phyloP scores from a whole-genome alignment of 1,140 invertebrate genomes.

The Streblospio benedicti region DNA sequence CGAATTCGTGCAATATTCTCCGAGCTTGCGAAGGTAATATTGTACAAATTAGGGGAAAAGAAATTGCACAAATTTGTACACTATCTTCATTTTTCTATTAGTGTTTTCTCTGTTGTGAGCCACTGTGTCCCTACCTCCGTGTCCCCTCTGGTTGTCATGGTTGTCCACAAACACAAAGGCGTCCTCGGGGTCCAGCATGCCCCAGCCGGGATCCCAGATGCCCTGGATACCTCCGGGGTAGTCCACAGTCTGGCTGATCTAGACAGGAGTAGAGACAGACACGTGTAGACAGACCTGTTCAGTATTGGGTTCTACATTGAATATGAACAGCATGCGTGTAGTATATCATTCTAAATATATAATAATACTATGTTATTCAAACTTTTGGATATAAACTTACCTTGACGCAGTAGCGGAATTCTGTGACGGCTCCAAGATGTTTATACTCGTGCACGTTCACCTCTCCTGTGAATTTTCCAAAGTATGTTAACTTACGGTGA shows the following conservation, averaged over 20 bases:
- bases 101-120: slow-evolving; percentile 41
- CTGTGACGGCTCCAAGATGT: slow-evolving; percentile 30
- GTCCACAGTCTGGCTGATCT: slow-evolving; percentile 72
- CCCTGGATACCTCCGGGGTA: too few species aligned
- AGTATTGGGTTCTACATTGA: too few species aligned
- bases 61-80: slow-evolving; percentile 76
- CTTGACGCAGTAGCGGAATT: slow-evolving; percentile 59
- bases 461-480: too few species aligned
- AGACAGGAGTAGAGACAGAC: too few species aligned
- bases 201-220: too few species aligned
- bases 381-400: too few species aligned
- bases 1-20: slow-evolving; percentile 65
- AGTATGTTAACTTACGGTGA: too few species aligned
- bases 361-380: too few species aligned
- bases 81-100: slow-evolving; percentile 55
- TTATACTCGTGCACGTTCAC: slow-evolving; percentile 49
- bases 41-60: slow-evolving; percentile 12
- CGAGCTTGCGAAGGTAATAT: slow-evolving; percentile 67
- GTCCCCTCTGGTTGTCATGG: slow-evolving; percentile 62
- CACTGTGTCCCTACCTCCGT: slow-evolving; percentile 6
- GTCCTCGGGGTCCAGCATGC: slow-evolving; percentile 32
- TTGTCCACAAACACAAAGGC: slow-evolving; percentile 52
- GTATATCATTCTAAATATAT: too few species aligned
- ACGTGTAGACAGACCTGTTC: too few species aligned
- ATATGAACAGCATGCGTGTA: too few species aligned